Conservation (phyloP, 2,113 vertebrate species). For the Myotis yumanensis region DNA sequence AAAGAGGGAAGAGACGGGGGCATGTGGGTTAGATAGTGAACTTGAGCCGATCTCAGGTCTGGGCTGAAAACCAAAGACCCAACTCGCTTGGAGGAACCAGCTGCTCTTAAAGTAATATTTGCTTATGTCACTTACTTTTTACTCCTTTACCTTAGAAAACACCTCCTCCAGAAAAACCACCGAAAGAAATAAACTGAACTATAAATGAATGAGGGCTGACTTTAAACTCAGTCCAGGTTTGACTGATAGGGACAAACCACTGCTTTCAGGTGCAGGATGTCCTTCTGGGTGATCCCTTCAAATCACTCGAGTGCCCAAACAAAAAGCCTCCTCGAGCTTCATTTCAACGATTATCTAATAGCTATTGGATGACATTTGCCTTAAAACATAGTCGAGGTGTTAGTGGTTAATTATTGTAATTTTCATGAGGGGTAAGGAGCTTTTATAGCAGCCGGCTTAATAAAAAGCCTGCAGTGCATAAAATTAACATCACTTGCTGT, state of each 20-base stretch:
- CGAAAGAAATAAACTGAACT: constrained; percentile 67
- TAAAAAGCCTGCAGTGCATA: constrained; percentile 81
- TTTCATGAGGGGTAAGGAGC: constrained; percentile 82
- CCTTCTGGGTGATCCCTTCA: constrained; percentile 80
- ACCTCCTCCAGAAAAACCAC: constrained; percentile 62
- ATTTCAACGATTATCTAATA: constrained; percentile 81
- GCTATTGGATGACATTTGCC: constrained; percentile 81
- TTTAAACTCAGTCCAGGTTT: constrained; percentile 70
- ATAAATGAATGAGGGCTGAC: constrained; percentile 64
- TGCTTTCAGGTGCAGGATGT: constrained; percentile 83
- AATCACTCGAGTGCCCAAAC: constrained; percentile 76
- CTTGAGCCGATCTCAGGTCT: background rate
- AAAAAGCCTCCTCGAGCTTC: constrained; percentile 72
- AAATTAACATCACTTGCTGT: constrained; percentile 81
- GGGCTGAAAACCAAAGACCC: background rate
- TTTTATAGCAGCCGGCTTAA: constrained; percentile 76
- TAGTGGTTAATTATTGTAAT: constrained; percentile 87
- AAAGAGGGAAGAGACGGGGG: background rate
- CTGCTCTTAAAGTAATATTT: constrained; percentile 24
- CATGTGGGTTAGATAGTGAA: background rate
- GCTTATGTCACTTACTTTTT: constrained; percentile 54
- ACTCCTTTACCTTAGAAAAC: constrained; percentile 60
- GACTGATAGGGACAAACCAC: constrained; percentile 78
- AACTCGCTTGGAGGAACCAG: background rate
- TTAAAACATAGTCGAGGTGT: constrained; percentile 85